Percentiles rank a stretch among this genome's conserved stretches.
Evolutionary conservation across 2,888 invertebrate species (phyloP).

Genomic region (Chorisops tibialis): DNA sequence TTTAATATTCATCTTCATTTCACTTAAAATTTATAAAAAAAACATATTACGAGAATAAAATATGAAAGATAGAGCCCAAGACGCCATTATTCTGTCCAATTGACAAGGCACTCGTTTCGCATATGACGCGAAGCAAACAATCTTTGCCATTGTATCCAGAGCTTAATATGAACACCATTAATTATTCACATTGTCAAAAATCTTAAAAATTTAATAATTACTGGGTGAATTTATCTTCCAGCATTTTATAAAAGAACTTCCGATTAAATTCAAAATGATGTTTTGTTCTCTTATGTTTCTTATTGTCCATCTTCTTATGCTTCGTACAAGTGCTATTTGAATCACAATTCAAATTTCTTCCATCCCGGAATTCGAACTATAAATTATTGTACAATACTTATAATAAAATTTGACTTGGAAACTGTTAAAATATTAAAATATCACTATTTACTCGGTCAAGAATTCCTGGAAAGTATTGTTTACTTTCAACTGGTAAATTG

Average conservation of each 20-base stretch:
- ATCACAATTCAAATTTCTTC: background rate
- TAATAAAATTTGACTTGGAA: too few relatives aligned
- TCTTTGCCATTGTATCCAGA: conserved; percentile 59
- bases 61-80: conserved; percentile 63
- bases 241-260: conserved; percentile 55
- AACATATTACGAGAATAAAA: conserved; percentile 63
- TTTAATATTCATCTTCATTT: too few relatives aligned
- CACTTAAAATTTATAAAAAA: conserved; percentile 17
- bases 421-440: too few relatives aligned
- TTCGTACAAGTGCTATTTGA: conserved; percentile 21
- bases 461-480: conserved; percentile 55
- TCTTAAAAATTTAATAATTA: conserved; percentile 42
- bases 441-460: background rate
- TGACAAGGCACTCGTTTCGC: conserved; percentile 57
- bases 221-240: conserved; percentile 59
- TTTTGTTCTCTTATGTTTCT: conserved; percentile 50
- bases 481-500: conserved; percentile 59
- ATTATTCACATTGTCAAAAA: background rate
- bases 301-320: conserved; percentile 27
- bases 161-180: conserved; percentile 43
- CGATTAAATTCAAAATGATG: conserved; percentile 47
- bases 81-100: conserved; percentile 58
- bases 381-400: background rate
- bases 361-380: background rate
- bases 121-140: conserved; percentile 65